Conservation (phyloP, 37 sponge, comb jelly and placozoan species). For the Spongilla lacustris region DNA sequence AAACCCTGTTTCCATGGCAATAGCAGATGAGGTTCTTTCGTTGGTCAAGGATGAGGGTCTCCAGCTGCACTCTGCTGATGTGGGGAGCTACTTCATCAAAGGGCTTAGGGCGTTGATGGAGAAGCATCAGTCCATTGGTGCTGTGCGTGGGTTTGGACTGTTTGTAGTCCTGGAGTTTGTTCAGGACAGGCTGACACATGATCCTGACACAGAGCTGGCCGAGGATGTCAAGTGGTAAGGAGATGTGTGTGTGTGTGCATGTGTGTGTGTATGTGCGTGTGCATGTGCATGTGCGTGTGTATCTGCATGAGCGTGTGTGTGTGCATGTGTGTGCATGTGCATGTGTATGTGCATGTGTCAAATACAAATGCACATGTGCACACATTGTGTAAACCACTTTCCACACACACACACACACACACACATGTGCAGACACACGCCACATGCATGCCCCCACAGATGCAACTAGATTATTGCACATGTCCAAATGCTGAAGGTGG, state of each 20-base stretch:
- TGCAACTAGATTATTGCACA: no score
- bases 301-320: no score
- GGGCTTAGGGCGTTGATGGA: constrained; percentile 40
- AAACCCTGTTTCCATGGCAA: constrained; percentile 88
- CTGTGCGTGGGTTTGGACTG: constrained; percentile 82
- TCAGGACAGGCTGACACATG: constrained; percentile 61
- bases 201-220: constrained; percentile 79
- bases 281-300: background rate
- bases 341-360: no score
- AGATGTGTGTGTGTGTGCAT: constrained; percentile 4
- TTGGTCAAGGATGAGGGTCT: constrained; percentile 73
- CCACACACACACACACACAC: no score
- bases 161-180: constrained; percentile 70
- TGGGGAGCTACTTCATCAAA: constrained; percentile 64
- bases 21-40: constrained; percentile 72
- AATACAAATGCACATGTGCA: no score
- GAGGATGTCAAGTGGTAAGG: background rate
- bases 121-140: constrained; percentile 71
- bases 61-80: constrained; percentile 50
- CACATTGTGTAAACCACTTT: no score
- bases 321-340: no score
- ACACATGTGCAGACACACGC: no score
- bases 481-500: no score
- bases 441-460: background rate
- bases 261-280: background rate